phyloP scores from a whole-genome alignment of 2,113 vertebrate species.

The pig (Sus scrofa) region DNA sequence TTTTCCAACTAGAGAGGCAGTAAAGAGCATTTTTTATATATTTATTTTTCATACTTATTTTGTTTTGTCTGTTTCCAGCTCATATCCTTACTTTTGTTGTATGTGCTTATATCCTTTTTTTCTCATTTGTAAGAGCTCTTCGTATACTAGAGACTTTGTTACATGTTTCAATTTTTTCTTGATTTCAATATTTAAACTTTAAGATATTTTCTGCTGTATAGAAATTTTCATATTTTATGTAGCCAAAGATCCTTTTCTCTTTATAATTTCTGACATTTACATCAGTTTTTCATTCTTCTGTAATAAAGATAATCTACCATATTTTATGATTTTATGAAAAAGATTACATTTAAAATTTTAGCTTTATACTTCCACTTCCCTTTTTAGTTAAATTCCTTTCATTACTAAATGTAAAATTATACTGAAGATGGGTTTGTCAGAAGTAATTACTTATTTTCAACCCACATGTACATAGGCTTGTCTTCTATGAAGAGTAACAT shows the following conservation, averaged over 20 bases:
- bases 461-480: neutral
- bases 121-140: conserved; percentile 17
- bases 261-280: neutral
- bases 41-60: conserved; percentile 28
- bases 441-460: conserved; percentile 39
- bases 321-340: conserved; percentile 7
- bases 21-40: neutral
- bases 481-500: neutral
- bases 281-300: neutral
- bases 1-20: conserved; percentile 44
- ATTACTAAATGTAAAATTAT: conserved; percentile 14
- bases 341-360: conserved; percentile 36
- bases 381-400: conserved; percentile 39
- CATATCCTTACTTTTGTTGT: conserved; percentile 35
- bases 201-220: neutral
- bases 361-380: neutral
- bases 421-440: neutral
- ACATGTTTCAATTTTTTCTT: conserved; percentile 2
- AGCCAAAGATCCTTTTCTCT: neutral
- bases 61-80: neutral
- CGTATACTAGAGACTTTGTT: neutral
- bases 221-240: conserved; percentile 44
- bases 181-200: conserved; percentile 15
- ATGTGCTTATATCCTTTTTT: neutral
- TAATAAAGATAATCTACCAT: neutral